Evolutionary conservation across 2,113 vertebrate species (phyloP), one percentile per base, ranked within the genome.

Genomic region (Thunnus maccoyii): DNA sequence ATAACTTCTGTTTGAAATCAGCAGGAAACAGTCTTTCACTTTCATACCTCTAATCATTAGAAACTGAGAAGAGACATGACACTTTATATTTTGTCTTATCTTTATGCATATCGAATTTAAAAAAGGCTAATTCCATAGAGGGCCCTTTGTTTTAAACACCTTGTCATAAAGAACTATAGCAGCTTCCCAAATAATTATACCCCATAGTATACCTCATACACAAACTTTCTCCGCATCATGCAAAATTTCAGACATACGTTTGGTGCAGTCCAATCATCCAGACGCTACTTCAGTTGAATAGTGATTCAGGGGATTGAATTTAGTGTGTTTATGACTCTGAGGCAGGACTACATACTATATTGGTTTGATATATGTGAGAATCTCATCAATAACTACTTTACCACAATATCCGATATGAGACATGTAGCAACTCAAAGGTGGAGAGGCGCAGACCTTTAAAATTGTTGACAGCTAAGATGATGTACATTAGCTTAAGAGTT

Each of bases 261-360:
- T 70, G 25, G 22, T 63, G 58, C 32, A 44, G 14, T n/a, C 13
- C 47, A 47, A 10, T 47, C 52, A 32, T 17, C 22, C 7, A 14
- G 63, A 73, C 50, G 18, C 48, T 46, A 18, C 25, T 3, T 25
- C 12, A 10, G 22, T 17, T 32, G 51, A 51, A 46, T 46, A 36
- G n/a, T 60, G 72, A 82, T 82, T 73, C 62, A 82, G 75, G 55
- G 16, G 63, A 11, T 15, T 10, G 36, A 46, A 57, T 52, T 44
- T 30, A 52, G 41, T 22, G 18, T 17, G 3, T 73, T 73, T 22
- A 80, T 52, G 20, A 51, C 52, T 72, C 46, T 66, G 44, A 58
- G 20, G 46, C 25, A 66, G 70, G 44, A 52, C 52, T 51, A 4
- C 46, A 48, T 14, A 65, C 2, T 47, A 6, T 41, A 41, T 41